These are phyloP conservation scores for Oxyteleia sp. DNA, from an alignment of 2,888 invertebrate genomes.

Conservation along the genomic window DNA sequence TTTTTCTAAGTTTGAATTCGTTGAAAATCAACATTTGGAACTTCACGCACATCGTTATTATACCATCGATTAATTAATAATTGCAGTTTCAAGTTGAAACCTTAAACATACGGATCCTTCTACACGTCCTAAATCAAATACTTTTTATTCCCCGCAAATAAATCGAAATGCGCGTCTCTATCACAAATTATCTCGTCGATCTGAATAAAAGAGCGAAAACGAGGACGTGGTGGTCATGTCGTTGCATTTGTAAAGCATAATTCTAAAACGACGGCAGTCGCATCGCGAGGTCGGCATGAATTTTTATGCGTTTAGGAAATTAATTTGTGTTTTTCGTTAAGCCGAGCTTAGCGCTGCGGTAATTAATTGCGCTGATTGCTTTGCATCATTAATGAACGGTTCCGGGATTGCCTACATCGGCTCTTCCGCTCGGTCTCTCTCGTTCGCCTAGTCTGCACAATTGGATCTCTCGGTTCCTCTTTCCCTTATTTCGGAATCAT, in stretches of 20 bases:
- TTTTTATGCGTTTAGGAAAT: conserved; percentile 87
- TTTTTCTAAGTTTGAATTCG: too few species aligned
- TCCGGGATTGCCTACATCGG: conserved; percentile 81
- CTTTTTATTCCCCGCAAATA: too few species aligned
- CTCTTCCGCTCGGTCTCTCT: conserved; percentile 73
- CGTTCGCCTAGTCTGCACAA: conserved; percentile 31
- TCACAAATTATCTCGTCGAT: conserved; percentile 9
- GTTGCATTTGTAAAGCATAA: conserved; percentile 53
- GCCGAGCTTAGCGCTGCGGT: conserved; percentile 86
- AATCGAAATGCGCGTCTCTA: neutral
- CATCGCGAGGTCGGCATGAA: conserved; percentile 78
- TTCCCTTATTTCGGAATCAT: conserved; percentile 54
- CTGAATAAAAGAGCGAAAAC: conserved; percentile 22
- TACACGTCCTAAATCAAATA: too few species aligned
- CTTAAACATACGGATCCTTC: too few species aligned
- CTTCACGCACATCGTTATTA: too few species aligned
- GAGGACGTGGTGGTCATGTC: conserved; percentile 1
- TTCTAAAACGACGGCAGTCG: conserved; percentile 45
- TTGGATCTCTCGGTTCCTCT: conserved; percentile 35
- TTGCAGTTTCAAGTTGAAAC: too few species aligned
- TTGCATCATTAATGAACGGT: conserved; percentile 87
- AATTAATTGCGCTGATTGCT: conserved; percentile 88
- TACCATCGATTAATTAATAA: too few species aligned
- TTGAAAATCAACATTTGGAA: too few species aligned
- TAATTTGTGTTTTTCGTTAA: conserved; percentile 87